phyloP scores from a whole-genome alignment of 1,140 invertebrate genomes.

The Drosophila ficusphila region DNA sequence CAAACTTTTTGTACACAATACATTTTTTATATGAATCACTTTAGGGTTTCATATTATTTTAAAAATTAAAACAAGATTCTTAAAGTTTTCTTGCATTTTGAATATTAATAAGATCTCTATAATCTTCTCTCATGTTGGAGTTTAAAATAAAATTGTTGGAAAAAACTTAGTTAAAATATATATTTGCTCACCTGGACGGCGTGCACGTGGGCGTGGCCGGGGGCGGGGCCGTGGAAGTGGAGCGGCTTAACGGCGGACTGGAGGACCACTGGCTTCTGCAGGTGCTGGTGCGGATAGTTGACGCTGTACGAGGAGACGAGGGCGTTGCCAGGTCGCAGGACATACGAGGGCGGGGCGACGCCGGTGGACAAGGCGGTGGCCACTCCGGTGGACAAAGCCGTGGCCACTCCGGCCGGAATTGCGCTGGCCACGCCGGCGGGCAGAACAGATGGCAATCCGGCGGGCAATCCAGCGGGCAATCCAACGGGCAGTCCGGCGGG shows the following conservation, averaged over 20 bases:
- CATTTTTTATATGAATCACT: too few relatives aligned
- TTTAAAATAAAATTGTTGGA: too few relatives aligned
- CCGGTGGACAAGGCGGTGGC: constrained; percentile 1
- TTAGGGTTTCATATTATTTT: too few relatives aligned
- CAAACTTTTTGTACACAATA: too few relatives aligned
- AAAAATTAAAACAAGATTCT: too few relatives aligned
- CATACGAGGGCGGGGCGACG: constrained; percentile 40
- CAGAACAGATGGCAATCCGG: not conserved
- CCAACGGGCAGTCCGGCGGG: constrained; percentile 7
- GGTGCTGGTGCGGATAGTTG: constrained; percentile 74
- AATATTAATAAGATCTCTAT: too few relatives aligned
- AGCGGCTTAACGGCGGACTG: constrained; percentile 50
- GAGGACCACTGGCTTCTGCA: constrained; percentile 57
- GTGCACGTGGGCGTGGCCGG: constrained; percentile 38
- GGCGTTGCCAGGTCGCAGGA: constrained; percentile 73
- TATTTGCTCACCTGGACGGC: constrained; percentile 52
- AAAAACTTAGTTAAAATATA: not conserved
- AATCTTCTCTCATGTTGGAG: too few relatives aligned
- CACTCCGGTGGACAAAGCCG: constrained; percentile 18
- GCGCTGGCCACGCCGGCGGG: constrained; percentile 14
- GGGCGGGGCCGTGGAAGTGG: constrained; percentile 50
- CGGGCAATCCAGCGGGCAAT: constrained; percentile 3
- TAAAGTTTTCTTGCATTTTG: too few relatives aligned
- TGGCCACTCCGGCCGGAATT: constrained; percentile 14
- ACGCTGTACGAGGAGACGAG: constrained; percentile 78